Conservation (phyloP, 2,113 vertebrate species). For the Proteles cristata region DNA sequence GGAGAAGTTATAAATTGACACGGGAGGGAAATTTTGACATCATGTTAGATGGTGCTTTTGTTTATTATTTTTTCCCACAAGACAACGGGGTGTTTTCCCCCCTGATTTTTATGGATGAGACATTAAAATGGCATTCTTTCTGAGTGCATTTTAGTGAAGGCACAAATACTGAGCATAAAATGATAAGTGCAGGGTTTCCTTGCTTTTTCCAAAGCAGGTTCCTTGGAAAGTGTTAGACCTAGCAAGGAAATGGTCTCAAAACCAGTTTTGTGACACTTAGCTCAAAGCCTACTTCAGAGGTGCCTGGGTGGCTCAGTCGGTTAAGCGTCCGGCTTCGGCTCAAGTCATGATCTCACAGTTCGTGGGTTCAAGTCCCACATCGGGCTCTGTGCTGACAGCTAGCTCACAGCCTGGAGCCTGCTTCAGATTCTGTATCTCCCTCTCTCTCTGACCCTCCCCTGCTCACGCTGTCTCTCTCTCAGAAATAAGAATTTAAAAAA, state of each 20-base stretch:
- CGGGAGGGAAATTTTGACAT: background rate
- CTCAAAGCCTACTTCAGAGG: background rate
- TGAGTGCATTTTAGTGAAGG: background rate
- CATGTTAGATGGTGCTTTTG: background rate
- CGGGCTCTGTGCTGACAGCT: no score
- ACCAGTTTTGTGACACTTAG: background rate
- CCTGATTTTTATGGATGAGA: background rate
- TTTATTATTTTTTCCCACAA: background rate
- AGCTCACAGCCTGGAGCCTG: no score
- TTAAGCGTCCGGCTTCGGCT: no score
- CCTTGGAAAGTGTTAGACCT: background rate
- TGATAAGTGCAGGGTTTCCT: background rate
- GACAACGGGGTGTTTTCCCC: background rate
- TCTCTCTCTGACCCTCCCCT: no score
- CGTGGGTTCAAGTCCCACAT: no score
- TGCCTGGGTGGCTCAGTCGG: no score
- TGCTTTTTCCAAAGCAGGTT: background rate
- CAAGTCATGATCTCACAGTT: no score
- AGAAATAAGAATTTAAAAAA: no score
- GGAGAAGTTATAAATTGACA: background rate
- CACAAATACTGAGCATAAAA: background rate
- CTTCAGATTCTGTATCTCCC: no score
- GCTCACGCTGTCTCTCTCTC: no score
- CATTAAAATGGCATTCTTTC: background rate
- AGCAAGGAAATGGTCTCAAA: background rate